phyloP scores from a whole-genome alignment of 2,797 vertebrate species.

The Pipistrellus pipistrellus region DNA sequence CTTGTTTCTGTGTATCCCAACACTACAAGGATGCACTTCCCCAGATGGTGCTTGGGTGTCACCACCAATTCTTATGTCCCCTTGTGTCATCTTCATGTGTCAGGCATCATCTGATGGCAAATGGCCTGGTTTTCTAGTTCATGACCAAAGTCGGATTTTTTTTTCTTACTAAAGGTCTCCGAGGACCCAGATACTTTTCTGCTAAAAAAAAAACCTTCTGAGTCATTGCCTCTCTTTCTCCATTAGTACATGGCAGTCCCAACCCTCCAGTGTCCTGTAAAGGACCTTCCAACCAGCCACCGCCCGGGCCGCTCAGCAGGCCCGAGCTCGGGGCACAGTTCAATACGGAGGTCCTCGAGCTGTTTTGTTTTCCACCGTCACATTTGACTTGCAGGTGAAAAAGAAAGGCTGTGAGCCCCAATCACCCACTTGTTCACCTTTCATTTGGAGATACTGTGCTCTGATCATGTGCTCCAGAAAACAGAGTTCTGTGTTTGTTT shows the following conservation, averaged over 20 bases:
- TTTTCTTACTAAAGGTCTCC: background rate
- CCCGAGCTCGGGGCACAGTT: background rate
- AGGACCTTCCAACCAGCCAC: background rate
- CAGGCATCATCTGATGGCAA: background rate
- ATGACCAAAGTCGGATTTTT: background rate
- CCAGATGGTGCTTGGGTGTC: background rate
- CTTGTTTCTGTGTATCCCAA: background rate
- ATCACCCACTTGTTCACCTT: slow-evolving; percentile 28
- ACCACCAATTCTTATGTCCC: background rate
- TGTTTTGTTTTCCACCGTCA: background rate
- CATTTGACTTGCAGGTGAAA: background rate
- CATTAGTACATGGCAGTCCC: background rate
- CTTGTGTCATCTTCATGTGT: accelerated
- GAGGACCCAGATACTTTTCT: background rate
- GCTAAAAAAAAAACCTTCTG: background rate
- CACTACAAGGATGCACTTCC: background rate
- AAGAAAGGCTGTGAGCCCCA: slow-evolving; percentile 37
- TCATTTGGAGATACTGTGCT: slow-evolving; percentile 6
- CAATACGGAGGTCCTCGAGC: background rate
- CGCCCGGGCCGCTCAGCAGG: background rate
- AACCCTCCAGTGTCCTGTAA: background rate
- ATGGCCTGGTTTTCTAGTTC: background rate
- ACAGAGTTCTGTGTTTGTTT: background rate
- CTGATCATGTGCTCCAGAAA: slow-evolving; percentile 69
- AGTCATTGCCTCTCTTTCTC: background rate